Conservation (phyloP, 2,888 invertebrate genomes). For the Mesoligia furuncula region DNA sequence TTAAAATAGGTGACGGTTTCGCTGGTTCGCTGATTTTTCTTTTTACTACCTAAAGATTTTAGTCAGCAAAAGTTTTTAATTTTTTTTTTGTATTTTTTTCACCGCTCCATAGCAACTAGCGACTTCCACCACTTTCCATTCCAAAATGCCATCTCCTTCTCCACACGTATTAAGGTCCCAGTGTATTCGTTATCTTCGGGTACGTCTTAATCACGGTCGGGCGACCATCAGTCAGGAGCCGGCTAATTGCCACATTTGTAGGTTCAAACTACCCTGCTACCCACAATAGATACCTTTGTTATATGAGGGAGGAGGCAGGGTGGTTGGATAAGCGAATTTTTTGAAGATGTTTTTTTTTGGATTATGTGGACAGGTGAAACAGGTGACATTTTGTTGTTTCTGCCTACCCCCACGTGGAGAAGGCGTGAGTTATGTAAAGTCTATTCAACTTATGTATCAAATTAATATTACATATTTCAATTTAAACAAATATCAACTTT, state of each 20-base stretch:
- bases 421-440: background rate
- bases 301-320: slow-evolving; percentile 5
- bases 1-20: no score
- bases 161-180: slow-evolving; percentile 33
- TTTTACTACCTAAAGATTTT: no score
- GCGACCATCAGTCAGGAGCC: slow-evolving; percentile 79
- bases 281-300: slow-evolving; percentile 52
- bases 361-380: background rate
- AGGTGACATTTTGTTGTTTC: background rate
- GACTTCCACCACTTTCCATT: background rate
- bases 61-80: no score
- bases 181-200: slow-evolving; percentile 79
- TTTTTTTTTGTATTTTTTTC: no score
- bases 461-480: no score
- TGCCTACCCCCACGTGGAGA: background rate
- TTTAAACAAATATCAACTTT: no score
- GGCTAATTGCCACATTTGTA: slow-evolving; percentile 87
- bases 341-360: background rate
- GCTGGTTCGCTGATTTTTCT: no score
- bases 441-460: no score
- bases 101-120: background rate
- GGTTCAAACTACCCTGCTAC: slow-evolving; percentile 74
- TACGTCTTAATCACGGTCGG: slow-evolving; percentile 84
- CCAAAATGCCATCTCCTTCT: background rate
- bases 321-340: slow-evolving; percentile 13